Base-by-base conservation (phyloP, 2,113 vertebrate species). In the Vulpes ferrilata region DNA sequence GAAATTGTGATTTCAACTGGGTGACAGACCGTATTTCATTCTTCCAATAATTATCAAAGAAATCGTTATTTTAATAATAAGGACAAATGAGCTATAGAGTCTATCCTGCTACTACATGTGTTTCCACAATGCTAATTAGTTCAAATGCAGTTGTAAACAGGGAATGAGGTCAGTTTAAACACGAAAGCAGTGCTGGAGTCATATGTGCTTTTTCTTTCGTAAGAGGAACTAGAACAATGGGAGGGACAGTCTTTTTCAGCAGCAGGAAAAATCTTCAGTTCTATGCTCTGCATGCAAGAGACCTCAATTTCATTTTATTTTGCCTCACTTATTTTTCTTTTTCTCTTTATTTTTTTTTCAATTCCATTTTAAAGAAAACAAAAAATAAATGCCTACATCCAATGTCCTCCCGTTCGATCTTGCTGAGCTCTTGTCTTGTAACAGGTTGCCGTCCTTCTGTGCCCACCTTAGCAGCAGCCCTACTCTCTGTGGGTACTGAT, bases 31-130 rank as follows among this genome's bases (percentile, higher is more conserved):
- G 5, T 8, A n/a, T 88, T 85, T 76, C 16, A 48, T 80, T 35
- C 48, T 83, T 83, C 69, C 57, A 55, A 32, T 59, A 84, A 67
- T 80, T 78, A 53, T 53, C 32, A 87, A 17, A 48, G 51, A 73
- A 90, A 95, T 83, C 15, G 64, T 93, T 74, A 38, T 32, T 53
- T 81, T 94, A 81, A 74, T 93, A 69, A 88, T 32, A 88, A 92
- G 93, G 57, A n/a, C 48, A 55, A 91, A 65, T 88, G 17, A 91
- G 6, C 19, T 92, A 13, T 71, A n/a, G 51, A 74, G 64, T n/a
- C 5, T 48, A 38, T 65, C 65, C 48, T 69, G 11, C 35, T 87
- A 51, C 20, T 55, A 48, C 32, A 51, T 19, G 23, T 82, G 43
- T 74, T 79, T 57, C 20, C 80, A 16, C 67, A 55, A 73, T 22